Conservation (phyloP, 2,797 vertebrate genomes). For the Peromyscus nudipes region DNA sequence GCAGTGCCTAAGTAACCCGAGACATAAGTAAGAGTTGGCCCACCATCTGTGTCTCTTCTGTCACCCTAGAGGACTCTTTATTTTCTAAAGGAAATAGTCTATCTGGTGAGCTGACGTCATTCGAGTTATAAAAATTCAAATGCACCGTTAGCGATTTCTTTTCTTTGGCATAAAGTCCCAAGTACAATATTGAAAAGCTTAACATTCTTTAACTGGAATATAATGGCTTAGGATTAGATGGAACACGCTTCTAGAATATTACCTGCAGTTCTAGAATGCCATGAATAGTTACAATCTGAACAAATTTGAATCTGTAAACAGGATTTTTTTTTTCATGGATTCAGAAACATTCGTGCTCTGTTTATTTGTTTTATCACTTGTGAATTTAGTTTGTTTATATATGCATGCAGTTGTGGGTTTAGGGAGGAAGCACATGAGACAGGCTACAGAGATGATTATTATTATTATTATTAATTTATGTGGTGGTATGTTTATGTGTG, state of each 20-base stretch:
- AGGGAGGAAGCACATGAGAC: not conserved
- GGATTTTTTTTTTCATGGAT: not conserved
- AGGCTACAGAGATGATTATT: not conserved
- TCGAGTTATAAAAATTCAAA: conserved; percentile 74
- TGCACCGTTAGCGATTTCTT: conserved; percentile 67
- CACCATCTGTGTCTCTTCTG: conserved; percentile 82
- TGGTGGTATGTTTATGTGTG: too few relatives aligned
- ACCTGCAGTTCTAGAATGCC: conserved; percentile 29
- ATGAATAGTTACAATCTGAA: not conserved
- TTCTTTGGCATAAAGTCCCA: conserved; percentile 65
- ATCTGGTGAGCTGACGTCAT: conserved; percentile 81
- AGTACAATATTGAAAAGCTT: conserved; percentile 18
- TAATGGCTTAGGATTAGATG: conserved; percentile 44
- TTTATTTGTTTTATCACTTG: not conserved
- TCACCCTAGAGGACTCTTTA: conserved; percentile 80
- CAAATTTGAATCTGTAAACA: not conserved
- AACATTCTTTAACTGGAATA: conserved; percentile 60
- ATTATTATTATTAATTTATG: not conserved
- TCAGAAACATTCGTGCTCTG: not conserved
- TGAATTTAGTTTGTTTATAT: conserved; percentile 46
- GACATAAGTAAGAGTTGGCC: conserved; percentile 84
- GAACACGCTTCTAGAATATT: conserved; percentile 35
- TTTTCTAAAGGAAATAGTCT: conserved; percentile 79
- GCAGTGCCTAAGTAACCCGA: conserved; percentile 85
- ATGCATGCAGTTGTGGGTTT: not conserved